A percentile compares a stretch with the other conserved stretches of the same genome.
phyloP scores from a whole-genome alignment of 2,888 invertebrate species.

The Diachrysia chrysitis region DNA sequence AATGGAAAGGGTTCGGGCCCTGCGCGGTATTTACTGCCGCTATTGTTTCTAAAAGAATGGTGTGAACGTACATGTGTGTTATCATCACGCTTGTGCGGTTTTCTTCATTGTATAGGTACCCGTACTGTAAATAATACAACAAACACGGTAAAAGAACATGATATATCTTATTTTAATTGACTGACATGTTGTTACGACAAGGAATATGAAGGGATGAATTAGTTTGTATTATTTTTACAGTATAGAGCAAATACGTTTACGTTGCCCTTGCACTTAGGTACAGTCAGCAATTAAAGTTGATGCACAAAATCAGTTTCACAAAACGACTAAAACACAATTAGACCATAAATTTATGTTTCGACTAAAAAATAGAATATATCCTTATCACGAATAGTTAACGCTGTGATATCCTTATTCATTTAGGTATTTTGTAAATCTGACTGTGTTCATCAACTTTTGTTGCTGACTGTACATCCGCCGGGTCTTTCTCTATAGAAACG shows the following conservation, averaged over 20 bases:
- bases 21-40: not conserved
- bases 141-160: not conserved
- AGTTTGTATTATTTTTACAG: constrained; percentile 13
- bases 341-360: too few species aligned
- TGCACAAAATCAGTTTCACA: too few species aligned
- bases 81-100: constrained; percentile 4
- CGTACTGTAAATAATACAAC: not conserved
- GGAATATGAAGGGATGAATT: constrained; percentile 16
- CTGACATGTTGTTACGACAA: not conserved
- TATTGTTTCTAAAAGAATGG: not conserved
- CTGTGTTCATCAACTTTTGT: too few species aligned
- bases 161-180: not conserved
- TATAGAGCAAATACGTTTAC: constrained; percentile 8
- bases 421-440: too few species aligned
- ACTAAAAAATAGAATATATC: too few species aligned
- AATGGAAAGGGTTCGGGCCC: not conserved
- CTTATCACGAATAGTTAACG: too few species aligned
- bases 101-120: not conserved
- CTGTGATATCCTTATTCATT: too few species aligned
- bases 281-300: constrained; percentile 12
- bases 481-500: too few species aligned
- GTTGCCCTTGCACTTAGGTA: not conserved
- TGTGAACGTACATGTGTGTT: constrained; percentile 4
- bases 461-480: too few species aligned
- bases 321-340: too few species aligned